A percentile compares a stretch with the other conserved stretches of the same genome.
Evolutionary conservation across 2,888 invertebrate species (phyloP).

Genomic region (Caradrina kadenii): DNA sequence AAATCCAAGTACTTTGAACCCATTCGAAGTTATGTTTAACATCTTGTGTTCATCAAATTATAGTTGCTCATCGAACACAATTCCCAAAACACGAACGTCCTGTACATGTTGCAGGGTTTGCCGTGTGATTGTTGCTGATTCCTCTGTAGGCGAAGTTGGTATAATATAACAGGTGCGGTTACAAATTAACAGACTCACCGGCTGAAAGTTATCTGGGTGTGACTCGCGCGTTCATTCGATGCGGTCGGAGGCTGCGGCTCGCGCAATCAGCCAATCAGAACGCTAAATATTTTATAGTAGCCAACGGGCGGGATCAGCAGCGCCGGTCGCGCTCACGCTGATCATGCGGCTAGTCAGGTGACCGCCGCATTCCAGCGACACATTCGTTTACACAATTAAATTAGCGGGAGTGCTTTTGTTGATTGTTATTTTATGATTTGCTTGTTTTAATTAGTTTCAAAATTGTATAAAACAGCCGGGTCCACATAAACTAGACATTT

Average conservation of each 20-base stretch:
- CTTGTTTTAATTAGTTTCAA: background rate
- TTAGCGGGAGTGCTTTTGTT: background rate
- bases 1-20: no score
- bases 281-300: constrained; percentile 48
- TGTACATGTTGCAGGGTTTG: no score
- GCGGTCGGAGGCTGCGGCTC: constrained; percentile 45
- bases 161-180: background rate
- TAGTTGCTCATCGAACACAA: no score
- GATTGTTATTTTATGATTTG: background rate
- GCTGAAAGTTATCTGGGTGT: background rate
- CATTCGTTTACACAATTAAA: constrained; percentile 14
- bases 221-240: constrained; percentile 31
- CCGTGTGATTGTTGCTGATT: no score
- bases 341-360: constrained; percentile 20
- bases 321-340: constrained; percentile 30
- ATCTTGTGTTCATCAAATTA: no score
- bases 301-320: constrained; percentile 23
- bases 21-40: no score
- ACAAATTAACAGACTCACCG: constrained; percentile 12
- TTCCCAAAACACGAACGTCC: no score
- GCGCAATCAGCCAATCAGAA: constrained; percentile 53
- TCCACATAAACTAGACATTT: background rate
- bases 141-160: background rate
- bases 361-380: background rate
- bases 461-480: background rate